Conservation (phyloP, 2,888 invertebrate species). For the Chaitophorus viminalis region DNA sequence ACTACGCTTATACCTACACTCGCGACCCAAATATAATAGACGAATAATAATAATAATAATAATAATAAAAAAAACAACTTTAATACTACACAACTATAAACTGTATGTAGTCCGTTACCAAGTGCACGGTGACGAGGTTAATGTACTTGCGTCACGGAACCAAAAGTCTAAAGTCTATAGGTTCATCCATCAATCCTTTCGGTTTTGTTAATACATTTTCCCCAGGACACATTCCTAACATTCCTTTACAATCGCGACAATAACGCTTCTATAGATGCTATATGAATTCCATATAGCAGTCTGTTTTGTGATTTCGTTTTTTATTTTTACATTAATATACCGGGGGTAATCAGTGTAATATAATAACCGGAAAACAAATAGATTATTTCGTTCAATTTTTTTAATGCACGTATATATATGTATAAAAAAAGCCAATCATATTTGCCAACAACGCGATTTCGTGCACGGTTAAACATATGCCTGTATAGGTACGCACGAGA, state of each 20-base stretch:
- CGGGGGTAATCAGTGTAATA: not conserved
- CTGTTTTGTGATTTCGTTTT: not conserved
- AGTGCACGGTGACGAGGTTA: conserved; percentile 54
- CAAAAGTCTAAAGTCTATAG: conserved; percentile 55
- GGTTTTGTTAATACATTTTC: not conserved
- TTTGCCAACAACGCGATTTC: not conserved
- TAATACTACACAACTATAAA: conserved; percentile 9
- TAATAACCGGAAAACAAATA: not conserved
- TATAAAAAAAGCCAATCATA: conserved; percentile 3
- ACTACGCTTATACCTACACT: not conserved
- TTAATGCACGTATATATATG: not conserved
- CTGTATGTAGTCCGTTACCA: conserved; percentile 33
- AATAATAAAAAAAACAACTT: conserved; percentile 37
- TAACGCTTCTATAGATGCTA: not conserved
- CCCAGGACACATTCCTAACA: conserved; percentile 18
- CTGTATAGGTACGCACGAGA: not conserved
- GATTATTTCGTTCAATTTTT: not conserved
- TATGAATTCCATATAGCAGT: not conserved
- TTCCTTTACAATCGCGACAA: not conserved
- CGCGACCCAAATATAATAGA: conserved; percentile 43
- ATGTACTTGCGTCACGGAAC: conserved; percentile 57
- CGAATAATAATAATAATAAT: not conserved
- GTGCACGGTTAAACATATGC: not conserved
- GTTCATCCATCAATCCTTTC: conserved; percentile 59
- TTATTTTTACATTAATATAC: conserved; percentile 5